A percentile compares a stretch with the other conserved stretches of the same genome.
Conservation (phyloP, 2,797 vertebrate species). For the Poecile montanus region DNA sequence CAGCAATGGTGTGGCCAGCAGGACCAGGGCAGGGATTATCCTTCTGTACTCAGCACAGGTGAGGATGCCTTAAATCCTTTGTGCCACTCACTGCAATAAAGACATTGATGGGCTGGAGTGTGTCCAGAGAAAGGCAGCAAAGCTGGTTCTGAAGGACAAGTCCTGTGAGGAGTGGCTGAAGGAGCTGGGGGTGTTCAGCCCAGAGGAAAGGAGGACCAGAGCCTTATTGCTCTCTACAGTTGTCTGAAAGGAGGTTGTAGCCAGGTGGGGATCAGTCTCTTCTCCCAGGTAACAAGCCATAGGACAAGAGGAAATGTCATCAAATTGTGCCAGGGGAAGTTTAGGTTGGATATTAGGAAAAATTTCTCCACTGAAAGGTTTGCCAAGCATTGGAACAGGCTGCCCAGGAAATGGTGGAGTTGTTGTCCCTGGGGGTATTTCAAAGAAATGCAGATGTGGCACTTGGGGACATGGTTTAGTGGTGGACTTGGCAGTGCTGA, state of each 20-base stretch:
- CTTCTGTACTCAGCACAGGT: rapidly evolving
- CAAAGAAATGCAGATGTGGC: not conserved
- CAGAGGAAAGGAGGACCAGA: not conserved
- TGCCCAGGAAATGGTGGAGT: not conserved
- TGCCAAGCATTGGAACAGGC: not conserved
- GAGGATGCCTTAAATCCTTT: not conserved
- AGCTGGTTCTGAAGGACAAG: not conserved
- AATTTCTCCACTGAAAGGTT: not conserved
- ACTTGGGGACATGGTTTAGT: not conserved
- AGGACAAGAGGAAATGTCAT: not conserved
- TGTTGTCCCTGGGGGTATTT: not conserved
- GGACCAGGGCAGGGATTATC: not conserved
- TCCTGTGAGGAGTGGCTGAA: rapidly evolving
- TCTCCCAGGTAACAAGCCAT: rapidly evolving
- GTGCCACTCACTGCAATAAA: not conserved
- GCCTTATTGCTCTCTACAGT: not conserved
- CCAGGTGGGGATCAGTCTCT: rapidly evolving
- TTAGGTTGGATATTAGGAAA: not conserved
- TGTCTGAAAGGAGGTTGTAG: not conserved
- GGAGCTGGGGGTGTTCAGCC: not conserved
- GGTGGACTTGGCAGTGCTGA: not conserved
- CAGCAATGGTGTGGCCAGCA: not conserved
- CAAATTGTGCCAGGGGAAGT: not conserved
- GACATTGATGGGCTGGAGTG: not conserved
- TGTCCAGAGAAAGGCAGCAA: rapidly evolving